Base-by-base conservation (phyloP, 2,113 vertebrate genomes). In the Trogon melanurus region DNA sequence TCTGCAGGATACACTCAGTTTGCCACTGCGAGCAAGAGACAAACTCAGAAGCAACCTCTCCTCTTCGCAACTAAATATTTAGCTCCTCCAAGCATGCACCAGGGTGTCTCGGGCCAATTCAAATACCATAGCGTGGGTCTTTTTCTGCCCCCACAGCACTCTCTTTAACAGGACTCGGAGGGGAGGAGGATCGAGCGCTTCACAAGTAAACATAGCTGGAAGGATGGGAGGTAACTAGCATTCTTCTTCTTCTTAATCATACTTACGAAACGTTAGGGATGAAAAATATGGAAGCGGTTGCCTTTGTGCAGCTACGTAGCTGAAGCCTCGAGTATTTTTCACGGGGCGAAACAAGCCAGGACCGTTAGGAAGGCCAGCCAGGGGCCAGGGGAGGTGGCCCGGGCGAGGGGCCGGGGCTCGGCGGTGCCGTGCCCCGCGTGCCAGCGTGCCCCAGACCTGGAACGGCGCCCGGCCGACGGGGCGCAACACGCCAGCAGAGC, bases 241-340 rank as follows among this genome's bases (percentile, higher is more conserved):
- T 91, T 92, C 84, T 57, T 78, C 80, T 13, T 71, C 93, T 48
- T 21, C 71, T 84, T 60, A 60, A 88, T 88, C 93, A 88, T 51
- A 25, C 79, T 79, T 80, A 75, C 47, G 34, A 66, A 91, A 93
- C n/a, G 1, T 10, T 4, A 14, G 38, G n/a, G 44, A 27, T 41
- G 93, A 29, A 72, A 88, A 92, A 5, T 14, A 85, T 14, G 56
- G 80, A 54, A 66, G 80, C 50, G 16, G 50, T 29, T 6, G 95
- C 53, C 66, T 60, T 58, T 62, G 38, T 5, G 50, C 36, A 41
- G 36, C 76, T 57, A 6, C 5, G 3, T 16, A 41, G 61, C 56
- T 53, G 29, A 50, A 85, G 85, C 75, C 81, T 62, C 57, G n/a
- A 84, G 29, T 23, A 32, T 88, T 23, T 70, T 70, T 14, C 34